phyloP scores from a whole-genome alignment of 1,140 invertebrate genomes.

The Nylanderia fulva region DNA sequence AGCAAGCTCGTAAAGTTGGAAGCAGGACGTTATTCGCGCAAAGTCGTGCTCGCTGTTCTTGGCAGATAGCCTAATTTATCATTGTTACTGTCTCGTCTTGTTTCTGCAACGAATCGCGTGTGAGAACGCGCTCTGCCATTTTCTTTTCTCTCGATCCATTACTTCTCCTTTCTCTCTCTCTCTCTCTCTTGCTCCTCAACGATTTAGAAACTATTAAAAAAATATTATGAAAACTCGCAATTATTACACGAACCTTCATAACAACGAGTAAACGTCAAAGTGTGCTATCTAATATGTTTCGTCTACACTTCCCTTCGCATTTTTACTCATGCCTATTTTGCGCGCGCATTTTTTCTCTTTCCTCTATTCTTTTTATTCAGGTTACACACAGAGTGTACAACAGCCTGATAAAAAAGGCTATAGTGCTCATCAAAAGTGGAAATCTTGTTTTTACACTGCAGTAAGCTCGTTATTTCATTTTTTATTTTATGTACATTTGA shows the following conservation, averaged over 20 bases:
- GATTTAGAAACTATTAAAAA: constrained; percentile 23
- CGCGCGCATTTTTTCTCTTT: background rate
- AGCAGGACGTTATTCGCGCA: constrained; percentile 59
- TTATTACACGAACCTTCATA: constrained; percentile 9
- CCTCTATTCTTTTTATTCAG: background rate
- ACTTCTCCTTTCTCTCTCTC: background rate
- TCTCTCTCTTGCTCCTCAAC: background rate
- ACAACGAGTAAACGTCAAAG: background rate
- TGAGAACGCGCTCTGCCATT: constrained; percentile 34
- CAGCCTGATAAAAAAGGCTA: background rate
- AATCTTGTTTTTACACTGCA: constrained; percentile 7
- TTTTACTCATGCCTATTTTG: background rate
- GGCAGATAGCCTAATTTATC: constrained; percentile 67
- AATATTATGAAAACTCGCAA: constrained; percentile 21
- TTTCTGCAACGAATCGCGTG: constrained; percentile 54
- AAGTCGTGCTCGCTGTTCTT: constrained; percentile 61
- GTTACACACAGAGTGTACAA: background rate
- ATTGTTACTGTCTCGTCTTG: constrained; percentile 65
- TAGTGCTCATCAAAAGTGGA: background rate
- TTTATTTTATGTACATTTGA: background rate
- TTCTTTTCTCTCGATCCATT: constrained; percentile 53
- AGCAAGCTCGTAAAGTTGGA: constrained; percentile 61
- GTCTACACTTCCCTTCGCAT: background rate
- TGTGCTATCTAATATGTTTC: background rate
- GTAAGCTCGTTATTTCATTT: constrained; percentile 8